These are phyloP conservation scores for Eulacestoma nigropectus DNA, from an alignment of 2,113 vertebrate species.

Conservation along the genomic window DNA sequence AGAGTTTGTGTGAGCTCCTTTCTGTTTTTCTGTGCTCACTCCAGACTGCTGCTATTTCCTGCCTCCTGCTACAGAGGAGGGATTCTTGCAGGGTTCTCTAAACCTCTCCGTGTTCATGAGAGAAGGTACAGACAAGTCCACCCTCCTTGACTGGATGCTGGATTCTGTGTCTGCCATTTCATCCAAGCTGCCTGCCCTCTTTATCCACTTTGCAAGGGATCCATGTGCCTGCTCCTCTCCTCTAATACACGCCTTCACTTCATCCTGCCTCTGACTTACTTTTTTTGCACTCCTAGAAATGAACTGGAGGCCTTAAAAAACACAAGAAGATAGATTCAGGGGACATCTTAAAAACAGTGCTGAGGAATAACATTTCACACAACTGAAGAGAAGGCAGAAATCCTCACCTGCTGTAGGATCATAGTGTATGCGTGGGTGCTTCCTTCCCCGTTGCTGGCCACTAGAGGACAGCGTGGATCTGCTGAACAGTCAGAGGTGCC, in stretches of 20 bases:
- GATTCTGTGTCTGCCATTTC: neutral
- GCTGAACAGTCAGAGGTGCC: neutral
- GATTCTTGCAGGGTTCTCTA: neutral
- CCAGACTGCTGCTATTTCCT: neutral
- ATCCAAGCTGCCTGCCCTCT: neutral
- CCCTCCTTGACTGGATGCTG: neutral
- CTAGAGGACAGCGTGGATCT: conserved; percentile 47
- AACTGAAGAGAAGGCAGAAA: neutral
- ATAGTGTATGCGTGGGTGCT: too few species aligned
- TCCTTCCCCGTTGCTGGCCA: neutral
- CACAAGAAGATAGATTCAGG: neutral
- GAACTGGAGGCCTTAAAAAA: neutral
- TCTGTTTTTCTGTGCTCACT: neutral
- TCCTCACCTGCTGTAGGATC: neutral
- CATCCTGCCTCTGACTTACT: neutral
- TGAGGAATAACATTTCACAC: neutral
- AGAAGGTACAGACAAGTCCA: neutral
- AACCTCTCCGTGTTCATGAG: neutral
- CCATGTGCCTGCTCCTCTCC: neutral
- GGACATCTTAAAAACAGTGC: neutral
- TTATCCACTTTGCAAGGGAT: neutral
- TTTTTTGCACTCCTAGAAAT: neutral
- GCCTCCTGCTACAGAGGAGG: neutral
- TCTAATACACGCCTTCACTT: neutral
- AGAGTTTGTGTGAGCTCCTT: neutral